A percentile compares a stretch with the other conserved stretches of the same genome.
Evolutionary conservation across 2,113 vertebrate genomes (phyloP).

Genomic region (Pseudorhombus dupliciocellatus): DNA sequence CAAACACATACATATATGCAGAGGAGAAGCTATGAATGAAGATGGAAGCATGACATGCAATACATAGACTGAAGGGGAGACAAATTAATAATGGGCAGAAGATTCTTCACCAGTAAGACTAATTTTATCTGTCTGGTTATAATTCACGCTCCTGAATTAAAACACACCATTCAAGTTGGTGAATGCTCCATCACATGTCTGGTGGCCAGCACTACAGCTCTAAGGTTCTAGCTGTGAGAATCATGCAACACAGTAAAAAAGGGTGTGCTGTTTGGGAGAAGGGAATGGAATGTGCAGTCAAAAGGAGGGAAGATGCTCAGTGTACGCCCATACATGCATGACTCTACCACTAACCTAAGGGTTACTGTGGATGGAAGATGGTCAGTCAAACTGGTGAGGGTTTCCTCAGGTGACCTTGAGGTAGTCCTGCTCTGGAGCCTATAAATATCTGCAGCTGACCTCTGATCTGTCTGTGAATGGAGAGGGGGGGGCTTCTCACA

Average conservation of each 20-base stretch:
- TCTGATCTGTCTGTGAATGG: conserved; percentile 19
- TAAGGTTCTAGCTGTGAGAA: conserved; percentile 17
- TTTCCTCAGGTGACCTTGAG: neutral
- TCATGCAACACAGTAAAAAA: conserved; percentile 10
- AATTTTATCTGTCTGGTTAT: conserved; percentile 58
- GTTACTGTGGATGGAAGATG: neutral
- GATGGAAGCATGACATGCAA: neutral
- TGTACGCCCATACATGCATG: neutral
- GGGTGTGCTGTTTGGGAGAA: conserved; percentile 16
- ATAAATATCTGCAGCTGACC: conserved; percentile 7
- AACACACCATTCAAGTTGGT: conserved; percentile 43
- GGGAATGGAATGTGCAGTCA: conserved; percentile 28
- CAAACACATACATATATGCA: neutral
- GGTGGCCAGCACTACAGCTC: conserved; percentile 24
- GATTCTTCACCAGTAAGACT: conserved; percentile 43
- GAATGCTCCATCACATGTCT: conserved; percentile 26
- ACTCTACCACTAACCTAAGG: neutral
- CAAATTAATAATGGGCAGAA: conserved; percentile 25
- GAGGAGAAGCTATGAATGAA: neutral
- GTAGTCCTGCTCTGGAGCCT: neutral
- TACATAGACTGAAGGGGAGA: neutral
- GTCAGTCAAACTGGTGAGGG: neutral
- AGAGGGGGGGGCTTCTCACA: neutral
- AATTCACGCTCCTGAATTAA: conserved; percentile 59
- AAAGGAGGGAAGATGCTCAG: neutral